phyloP scores from a whole-genome alignment of 2,113 vertebrate genomes.

The Aix galericulata region DNA sequence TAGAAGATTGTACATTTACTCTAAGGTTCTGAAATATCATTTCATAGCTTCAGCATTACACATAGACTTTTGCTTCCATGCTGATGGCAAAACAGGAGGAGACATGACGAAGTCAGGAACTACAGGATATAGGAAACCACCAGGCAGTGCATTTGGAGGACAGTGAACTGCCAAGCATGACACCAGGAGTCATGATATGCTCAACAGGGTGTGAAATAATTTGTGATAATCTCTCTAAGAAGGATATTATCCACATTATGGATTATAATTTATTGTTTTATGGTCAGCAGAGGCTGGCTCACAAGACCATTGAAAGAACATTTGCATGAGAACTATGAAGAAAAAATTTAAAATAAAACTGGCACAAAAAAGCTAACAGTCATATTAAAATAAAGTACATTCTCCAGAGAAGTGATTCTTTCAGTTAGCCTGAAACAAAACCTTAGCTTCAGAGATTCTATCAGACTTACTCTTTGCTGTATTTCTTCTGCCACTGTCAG shows the following conservation, averaged over 20 bases:
- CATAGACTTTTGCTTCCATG: not conserved
- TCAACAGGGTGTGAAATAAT: conserved; percentile 49
- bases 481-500: not conserved
- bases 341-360: not conserved
- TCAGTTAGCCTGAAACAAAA: conserved; percentile 6
- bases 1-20: not conserved
- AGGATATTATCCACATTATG: conserved; percentile 25
- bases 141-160: not conserved
- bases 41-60: not conserved
- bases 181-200: not conserved
- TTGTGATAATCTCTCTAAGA: not conserved
- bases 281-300: conserved; percentile 3
- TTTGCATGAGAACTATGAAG: not conserved
- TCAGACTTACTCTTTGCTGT: not conserved
- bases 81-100: conserved; percentile 11
- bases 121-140: not conserved
- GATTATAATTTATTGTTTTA: conserved; percentile 30
- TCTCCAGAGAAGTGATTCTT: not conserved
- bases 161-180: conserved; percentile 6
- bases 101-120: not conserved
- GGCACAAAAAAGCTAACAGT: not conserved
- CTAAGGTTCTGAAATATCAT: not conserved
- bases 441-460: not conserved
- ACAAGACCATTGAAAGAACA: not conserved
- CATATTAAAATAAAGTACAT: not conserved